phyloP scores from a whole-genome alignment of 2,113 vertebrate species.

The Plecturocebus donacophilus region DNA sequence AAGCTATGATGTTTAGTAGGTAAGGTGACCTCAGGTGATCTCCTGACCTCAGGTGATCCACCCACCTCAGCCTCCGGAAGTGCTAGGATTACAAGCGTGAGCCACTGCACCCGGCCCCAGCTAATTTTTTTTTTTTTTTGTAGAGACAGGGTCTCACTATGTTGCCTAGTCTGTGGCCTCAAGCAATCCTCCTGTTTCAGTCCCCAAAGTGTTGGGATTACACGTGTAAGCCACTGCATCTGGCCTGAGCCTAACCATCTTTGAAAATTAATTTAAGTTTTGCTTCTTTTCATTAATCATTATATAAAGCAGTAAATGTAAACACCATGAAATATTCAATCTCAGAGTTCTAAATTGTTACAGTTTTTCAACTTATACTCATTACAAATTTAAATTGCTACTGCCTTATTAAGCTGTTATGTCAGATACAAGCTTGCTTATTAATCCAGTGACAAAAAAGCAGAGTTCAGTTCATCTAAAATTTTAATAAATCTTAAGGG shows the following conservation, averaged over 20 bases:
- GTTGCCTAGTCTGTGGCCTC: too few species aligned
- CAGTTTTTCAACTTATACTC: background rate
- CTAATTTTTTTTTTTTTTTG: too few species aligned
- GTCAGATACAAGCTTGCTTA: background rate
- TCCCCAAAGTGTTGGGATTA: too few species aligned
- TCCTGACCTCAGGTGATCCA: too few species aligned
- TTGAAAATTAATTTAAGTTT: background rate
- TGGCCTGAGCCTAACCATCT: background rate
- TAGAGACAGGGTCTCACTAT: too few species aligned
- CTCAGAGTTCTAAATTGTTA: background rate
- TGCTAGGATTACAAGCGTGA: too few species aligned
- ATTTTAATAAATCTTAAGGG: conserved; percentile 2
- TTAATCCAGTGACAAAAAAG: conserved; percentile 1
- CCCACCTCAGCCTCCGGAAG: too few species aligned
- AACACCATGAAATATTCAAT: background rate
- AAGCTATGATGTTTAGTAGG: background rate
- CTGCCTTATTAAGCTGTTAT: background rate
- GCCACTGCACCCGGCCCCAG: too few species aligned
- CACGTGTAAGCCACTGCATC: too few species aligned
- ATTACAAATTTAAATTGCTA: background rate
- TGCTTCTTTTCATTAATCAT: conserved; percentile 1
- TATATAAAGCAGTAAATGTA: background rate
- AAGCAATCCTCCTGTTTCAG: too few species aligned
- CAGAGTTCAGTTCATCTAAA: background rate
- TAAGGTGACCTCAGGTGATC: background rate